Percentiles rank a stretch among this genome's conserved stretches.
These are phyloP conservation scores for Zelleria hepariella DNA, from an alignment of 2,888 invertebrate species.

Conservation along the genomic window DNA sequence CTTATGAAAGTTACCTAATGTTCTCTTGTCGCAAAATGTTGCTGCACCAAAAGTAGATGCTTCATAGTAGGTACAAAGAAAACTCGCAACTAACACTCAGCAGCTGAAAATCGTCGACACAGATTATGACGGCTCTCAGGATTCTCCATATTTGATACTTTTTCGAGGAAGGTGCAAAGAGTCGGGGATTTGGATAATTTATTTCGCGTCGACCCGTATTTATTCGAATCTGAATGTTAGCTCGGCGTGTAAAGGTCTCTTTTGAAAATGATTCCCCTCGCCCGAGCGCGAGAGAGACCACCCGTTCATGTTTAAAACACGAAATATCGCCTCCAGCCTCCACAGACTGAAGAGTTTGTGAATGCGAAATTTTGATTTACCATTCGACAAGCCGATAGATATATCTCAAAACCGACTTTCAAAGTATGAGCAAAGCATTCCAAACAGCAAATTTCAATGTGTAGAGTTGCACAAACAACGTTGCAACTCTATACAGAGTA, in stretches of 20 bases:
- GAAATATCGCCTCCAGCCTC: background rate
- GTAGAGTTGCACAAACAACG: no score
- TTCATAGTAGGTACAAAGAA: no score
- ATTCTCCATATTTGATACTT: background rate
- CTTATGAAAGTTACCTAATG: no score
- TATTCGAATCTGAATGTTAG: background rate
- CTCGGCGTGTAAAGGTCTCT: background rate
- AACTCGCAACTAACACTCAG: no score
- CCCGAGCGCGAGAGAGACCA: background rate
- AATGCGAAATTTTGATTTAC: background rate
- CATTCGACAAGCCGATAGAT: background rate
- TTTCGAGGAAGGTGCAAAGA: background rate
- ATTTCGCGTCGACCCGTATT: background rate
- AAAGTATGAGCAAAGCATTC: no score
- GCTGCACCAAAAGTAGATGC: no score
- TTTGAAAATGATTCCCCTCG: background rate
- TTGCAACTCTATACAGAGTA: no score
- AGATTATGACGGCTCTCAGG: background rate
- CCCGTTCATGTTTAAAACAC: constrained; percentile 1
- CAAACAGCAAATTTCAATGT: no score
- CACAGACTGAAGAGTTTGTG: background rate
- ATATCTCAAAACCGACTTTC: background rate
- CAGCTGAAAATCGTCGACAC: no score
- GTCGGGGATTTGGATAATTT: background rate
- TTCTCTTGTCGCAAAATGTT: no score